Base-by-base conservation (phyloP, 2,888 invertebrate genomes). In the Synergus umbraculus region DNA sequence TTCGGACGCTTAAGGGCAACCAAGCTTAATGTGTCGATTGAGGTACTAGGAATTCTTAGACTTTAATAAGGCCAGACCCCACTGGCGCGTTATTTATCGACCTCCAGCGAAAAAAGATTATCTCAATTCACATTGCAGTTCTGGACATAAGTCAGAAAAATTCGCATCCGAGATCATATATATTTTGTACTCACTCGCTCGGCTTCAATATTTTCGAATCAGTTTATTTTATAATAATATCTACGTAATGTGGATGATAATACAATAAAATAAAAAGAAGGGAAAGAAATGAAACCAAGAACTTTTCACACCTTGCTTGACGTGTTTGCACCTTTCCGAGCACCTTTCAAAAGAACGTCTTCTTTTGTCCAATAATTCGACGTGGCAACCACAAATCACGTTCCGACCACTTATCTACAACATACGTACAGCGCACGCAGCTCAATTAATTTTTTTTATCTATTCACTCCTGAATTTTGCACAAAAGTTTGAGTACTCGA, bases 61-160 rank as follows among this genome's bases (percentile, higher is more conserved):
- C 73, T 76, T 79, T 79, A 80, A 81, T 77, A 81, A 83, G 78
- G 79, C 77, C 78, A 67, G 81, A 63, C 54, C 13, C 64, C 58
- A 63, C 49, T 73, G 78, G 73, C 76, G 79, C 78, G 82, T 86
- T 85, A 85, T 86, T 85, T 85, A 84, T 85, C 81, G 86, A 85
- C 83, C 83, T 84, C 81, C 84, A 82, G 79, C 80, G 78, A 81
- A 83, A 83, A 84, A 82, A 82, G 83, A 85, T 84, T 83, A 85
- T 79, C 78, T 76, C 67, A 80, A 64, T 81, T 79, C 79, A 49
- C 49, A 13, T 69, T 64, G 18, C 46, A 37, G 44, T 77, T 44
- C 29, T 43, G n/a, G n/a, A n/a, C n/a, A 46, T 22, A 73, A 69
- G 46, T 22, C 58, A 46, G 69, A 58, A 54, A 44, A 66, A 12